phyloP scores from a whole-genome alignment of 2,797 vertebrate genomes.

The Todus mexicanus region DNA sequence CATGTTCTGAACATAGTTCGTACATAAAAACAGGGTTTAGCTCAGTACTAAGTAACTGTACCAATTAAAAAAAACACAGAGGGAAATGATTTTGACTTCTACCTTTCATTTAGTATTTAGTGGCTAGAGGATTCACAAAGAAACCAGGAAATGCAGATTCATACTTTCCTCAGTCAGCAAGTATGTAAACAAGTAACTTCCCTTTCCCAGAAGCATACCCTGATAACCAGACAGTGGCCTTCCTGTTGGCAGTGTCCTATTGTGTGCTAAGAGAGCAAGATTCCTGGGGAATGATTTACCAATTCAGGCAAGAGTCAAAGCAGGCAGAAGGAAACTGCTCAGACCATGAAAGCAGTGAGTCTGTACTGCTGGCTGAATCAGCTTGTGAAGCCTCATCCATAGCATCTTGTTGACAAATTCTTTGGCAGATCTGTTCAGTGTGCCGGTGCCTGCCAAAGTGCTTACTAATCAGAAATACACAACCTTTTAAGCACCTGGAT shows the following conservation, averaged over 20 bases:
- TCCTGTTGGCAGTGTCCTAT: background rate
- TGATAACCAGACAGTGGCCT: background rate
- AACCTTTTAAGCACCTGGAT: background rate
- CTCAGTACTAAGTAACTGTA: background rate
- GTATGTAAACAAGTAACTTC: background rate
- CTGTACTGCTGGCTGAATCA: background rate
- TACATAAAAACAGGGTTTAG: background rate
- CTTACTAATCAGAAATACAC: background rate
- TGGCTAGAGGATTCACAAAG: background rate
- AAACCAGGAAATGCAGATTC: background rate
- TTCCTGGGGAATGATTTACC: background rate
- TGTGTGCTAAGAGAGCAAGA: background rate
- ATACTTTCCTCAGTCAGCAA: background rate
- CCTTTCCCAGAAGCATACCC: background rate
- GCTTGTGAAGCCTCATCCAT: background rate
- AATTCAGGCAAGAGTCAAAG: background rate
- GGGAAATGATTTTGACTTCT: background rate
- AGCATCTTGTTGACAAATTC: background rate
- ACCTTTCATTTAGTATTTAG: background rate
- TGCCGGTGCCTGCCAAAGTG: background rate
- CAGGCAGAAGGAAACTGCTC: background rate
- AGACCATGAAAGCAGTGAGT: background rate
- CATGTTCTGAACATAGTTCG: background rate
- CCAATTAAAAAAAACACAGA: background rate
- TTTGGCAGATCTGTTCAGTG: background rate